Evolutionary conservation across 2,888 invertebrate genomes (phyloP).

Genomic region (Philopedon plagiatum): DNA sequence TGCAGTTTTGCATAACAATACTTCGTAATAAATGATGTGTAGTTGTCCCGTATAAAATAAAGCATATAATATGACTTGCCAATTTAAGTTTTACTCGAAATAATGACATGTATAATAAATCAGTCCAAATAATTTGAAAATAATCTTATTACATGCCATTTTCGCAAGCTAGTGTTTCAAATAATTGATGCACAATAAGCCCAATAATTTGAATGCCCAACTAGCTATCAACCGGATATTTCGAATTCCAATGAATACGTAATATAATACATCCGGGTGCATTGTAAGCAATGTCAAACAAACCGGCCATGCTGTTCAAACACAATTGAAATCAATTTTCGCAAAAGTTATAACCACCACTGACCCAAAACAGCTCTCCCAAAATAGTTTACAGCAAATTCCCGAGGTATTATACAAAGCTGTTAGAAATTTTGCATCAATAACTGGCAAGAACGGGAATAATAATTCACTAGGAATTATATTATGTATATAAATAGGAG

Average conservation of each 20-base stretch:
- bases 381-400: constrained; percentile 21
- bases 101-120: background rate
- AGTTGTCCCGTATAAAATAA: no score
- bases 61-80: no score
- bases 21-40: no score
- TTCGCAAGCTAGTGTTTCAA: constrained; percentile 17
- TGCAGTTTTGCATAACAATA: no score
- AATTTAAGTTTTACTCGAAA: no score
- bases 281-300: constrained; percentile 31
- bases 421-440: constrained; percentile 26
- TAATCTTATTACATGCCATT: constrained; percentile 4
- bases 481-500: constrained; percentile 17
- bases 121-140: background rate
- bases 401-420: constrained; percentile 24
- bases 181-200: constrained; percentile 24
- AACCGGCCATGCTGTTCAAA: constrained; percentile 25
- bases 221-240: constrained; percentile 21
- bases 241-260: constrained; percentile 24
- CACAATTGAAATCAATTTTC: constrained; percentile 35
- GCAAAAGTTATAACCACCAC: constrained; percentile 21
- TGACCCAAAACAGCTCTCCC: constrained; percentile 16
- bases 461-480: constrained; percentile 22
- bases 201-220: constrained; percentile 13
- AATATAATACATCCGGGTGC: constrained; percentile 27
- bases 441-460: constrained; percentile 18